Evolutionary conservation across 2,113 vertebrate species (phyloP).

Genomic region (Perca schrenkii): DNA sequence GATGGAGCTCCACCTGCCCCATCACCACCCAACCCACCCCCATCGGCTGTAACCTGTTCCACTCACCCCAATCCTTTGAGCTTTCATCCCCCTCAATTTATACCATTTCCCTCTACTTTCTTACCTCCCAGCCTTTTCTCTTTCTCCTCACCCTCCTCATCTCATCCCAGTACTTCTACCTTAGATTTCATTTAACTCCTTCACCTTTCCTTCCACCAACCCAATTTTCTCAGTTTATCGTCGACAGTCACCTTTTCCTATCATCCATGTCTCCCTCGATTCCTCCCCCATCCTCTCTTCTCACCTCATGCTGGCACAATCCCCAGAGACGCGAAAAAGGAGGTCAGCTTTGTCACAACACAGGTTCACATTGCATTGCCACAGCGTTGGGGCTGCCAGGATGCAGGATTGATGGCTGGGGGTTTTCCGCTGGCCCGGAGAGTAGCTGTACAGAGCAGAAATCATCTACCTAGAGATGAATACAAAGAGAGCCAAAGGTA

Average conservation of each 20-base stretch:
- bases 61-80: conserved; percentile 29
- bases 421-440: conserved; percentile 49
- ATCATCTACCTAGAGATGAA: conserved; percentile 4
- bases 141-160: conserved; percentile 3
- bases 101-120: not conserved
- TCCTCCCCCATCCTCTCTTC: conserved; percentile 37
- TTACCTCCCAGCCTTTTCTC: not conserved
- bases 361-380: conserved; percentile 62
- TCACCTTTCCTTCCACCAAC: conserved; percentile 41
- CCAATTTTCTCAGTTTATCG: conserved; percentile 51
- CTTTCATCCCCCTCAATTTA: conserved; percentile 12
- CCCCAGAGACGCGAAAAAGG: conserved; percentile 69
- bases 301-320: conserved; percentile 52
- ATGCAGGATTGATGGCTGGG: conserved; percentile 58
- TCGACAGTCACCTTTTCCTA: conserved; percentile 43
- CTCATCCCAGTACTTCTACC: conserved; percentile 8
- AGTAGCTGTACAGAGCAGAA: conserved; percentile 26
- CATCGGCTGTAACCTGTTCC: conserved; percentile 36
- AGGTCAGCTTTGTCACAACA: conserved; percentile 77
- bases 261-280: conserved; percentile 19
- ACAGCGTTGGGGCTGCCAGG: conserved; percentile 42
- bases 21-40: not conserved
- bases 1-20: conserved; percentile 29
- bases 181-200: conserved; percentile 31
- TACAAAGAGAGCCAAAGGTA: conserved; percentile 22